phyloP scores from a whole-genome alignment of 2,113 vertebrate species.

The Alces alces region DNA sequence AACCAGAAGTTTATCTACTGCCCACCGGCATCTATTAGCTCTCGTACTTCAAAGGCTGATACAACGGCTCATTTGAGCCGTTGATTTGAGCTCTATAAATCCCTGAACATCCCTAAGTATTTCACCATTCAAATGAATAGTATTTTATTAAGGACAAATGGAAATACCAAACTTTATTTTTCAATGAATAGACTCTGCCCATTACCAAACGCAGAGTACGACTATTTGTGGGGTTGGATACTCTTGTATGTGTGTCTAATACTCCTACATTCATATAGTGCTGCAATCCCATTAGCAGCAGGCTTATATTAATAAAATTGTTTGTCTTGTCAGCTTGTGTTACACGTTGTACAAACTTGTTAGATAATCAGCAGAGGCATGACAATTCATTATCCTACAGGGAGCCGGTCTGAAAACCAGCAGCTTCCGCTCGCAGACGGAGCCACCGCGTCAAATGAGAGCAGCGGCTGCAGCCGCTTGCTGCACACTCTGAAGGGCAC shows the following conservation, averaged over 20 bases:
- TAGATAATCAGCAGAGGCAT: constrained; percentile 75
- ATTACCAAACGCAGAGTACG: constrained; percentile 5
- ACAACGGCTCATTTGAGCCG: not conserved
- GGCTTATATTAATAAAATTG: constrained; percentile 75
- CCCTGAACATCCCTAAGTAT: not conserved
- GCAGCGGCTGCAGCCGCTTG: constrained; percentile 3
- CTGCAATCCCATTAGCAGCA: constrained; percentile 58
- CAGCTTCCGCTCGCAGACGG: constrained; percentile 56
- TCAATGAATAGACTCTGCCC: not conserved
- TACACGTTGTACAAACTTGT: constrained; percentile 65
- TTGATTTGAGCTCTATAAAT: not conserved
- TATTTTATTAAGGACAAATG: constrained; percentile 20
- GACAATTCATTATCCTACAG: constrained; percentile 74
- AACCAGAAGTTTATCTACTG: not conserved
- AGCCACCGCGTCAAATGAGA: constrained; percentile 59
- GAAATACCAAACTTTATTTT: constrained; percentile 31
- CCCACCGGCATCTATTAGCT: not conserved
- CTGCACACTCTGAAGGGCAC: constrained; percentile 31
- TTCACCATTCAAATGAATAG: constrained; percentile 29
- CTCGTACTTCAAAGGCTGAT: not conserved
- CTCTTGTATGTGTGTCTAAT: not conserved
- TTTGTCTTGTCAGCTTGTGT: constrained; percentile 75
- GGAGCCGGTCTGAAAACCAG: constrained; percentile 54
- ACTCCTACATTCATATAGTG: constrained; percentile 26
- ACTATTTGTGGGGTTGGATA: not conserved